Conservation (phyloP, 2,797 vertebrate genomes). For the Halcyon smyrnensis region DNA sequence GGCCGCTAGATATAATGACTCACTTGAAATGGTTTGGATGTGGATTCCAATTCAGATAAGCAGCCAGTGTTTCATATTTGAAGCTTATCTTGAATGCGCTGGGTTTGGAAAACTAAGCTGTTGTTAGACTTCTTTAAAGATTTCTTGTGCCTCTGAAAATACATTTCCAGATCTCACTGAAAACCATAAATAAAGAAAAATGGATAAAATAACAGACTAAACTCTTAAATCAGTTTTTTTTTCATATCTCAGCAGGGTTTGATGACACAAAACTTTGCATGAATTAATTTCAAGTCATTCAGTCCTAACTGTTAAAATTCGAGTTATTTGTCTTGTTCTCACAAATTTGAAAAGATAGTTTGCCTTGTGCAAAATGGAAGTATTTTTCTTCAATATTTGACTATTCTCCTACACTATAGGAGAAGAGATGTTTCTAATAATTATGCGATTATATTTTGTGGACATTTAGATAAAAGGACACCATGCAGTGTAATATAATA, state of each 20-base stretch:
- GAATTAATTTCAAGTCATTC: neutral
- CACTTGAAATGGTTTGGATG: neutral
- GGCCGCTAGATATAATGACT: neutral
- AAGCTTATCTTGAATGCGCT: neutral
- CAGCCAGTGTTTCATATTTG: slow-evolving; percentile 16
- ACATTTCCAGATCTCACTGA: neutral
- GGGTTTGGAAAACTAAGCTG: neutral
- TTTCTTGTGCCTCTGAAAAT: neutral
- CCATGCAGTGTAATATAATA: neutral
- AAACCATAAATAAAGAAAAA: neutral
- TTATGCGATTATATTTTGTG: neutral
- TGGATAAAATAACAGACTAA: neutral
- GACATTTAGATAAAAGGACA: neutral
- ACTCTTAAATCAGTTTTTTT: neutral
- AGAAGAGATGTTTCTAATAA: neutral
- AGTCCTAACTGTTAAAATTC: neutral
- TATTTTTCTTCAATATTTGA: neutral
- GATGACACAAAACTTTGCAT: neutral
- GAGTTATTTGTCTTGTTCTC: neutral
- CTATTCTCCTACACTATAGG: neutral
- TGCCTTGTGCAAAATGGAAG: neutral
- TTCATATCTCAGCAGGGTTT: neutral
- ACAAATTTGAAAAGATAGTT: neutral
- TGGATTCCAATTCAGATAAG: slow-evolving; percentile 58
- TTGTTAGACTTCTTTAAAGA: neutral